A percentile compares a stretch with the other conserved stretches of the same genome.
Evolutionary conservation across 2,113 vertebrate genomes (phyloP).

Genomic region (Nanorana parkeri): DNA sequence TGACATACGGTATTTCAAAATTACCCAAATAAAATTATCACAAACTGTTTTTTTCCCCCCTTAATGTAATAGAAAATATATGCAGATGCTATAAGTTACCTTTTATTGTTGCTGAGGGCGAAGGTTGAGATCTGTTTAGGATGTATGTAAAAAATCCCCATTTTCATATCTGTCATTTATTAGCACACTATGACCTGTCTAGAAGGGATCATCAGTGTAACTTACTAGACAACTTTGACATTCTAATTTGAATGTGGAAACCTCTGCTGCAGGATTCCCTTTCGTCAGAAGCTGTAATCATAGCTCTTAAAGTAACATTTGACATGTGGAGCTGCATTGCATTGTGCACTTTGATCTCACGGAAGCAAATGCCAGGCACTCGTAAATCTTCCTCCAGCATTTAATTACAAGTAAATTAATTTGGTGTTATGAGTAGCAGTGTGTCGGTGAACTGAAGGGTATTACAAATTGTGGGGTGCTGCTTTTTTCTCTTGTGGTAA

Average conservation of each 20-base stretch:
- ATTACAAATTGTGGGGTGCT: background rate
- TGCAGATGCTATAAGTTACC: no score
- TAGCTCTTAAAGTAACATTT: conserved; percentile 7
- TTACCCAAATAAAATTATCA: no score
- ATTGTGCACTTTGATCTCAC: conserved; percentile 31
- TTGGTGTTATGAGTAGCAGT: background rate
- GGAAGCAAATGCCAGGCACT: conserved; percentile 3
- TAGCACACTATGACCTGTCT: conserved; percentile 4
- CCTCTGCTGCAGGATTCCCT: background rate
- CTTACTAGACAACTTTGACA: background rate
- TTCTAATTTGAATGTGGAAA: background rate
- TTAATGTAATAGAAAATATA: no score
- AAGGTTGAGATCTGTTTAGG: background rate
- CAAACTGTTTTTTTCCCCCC: no score
- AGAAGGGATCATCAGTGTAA: background rate
- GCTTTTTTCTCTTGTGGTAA: background rate
- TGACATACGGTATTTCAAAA: no score
- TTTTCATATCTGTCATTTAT: background rate
- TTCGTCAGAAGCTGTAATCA: background rate
- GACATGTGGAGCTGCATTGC: conserved; percentile 5
- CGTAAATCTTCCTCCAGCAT: background rate
- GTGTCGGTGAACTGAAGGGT: background rate
- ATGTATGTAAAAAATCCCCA: background rate
- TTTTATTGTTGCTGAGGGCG: background rate
- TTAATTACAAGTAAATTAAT: conserved; percentile 40